phyloP scores from a whole-genome alignment of 2,113 vertebrate genomes.

The Climacteris rufus region DNA sequence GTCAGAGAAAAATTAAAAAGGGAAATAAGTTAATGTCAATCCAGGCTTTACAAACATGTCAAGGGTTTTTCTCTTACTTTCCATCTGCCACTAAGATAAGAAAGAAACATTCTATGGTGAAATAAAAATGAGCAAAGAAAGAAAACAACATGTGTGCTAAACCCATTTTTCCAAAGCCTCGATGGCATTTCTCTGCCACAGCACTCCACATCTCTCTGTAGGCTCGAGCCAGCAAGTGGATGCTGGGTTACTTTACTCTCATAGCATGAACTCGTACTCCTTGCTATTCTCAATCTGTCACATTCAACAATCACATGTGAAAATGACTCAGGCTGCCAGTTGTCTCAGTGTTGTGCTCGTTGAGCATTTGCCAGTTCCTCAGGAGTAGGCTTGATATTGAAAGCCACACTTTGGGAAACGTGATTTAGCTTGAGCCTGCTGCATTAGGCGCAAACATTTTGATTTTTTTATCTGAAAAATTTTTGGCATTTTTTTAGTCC shows the following conservation, averaged over 20 bases:
- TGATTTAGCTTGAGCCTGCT: background rate
- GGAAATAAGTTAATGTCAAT: background rate
- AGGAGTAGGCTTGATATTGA: slow-evolving; percentile 25
- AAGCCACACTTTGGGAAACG: background rate
- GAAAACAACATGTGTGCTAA: background rate
- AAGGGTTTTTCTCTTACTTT: background rate
- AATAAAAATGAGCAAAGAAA: slow-evolving; percentile 24
- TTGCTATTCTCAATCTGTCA: slow-evolving; percentile 60
- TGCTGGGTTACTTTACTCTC: slow-evolving; percentile 22
- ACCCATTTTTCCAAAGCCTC: background rate
- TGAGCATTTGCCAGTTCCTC: slow-evolving; percentile 58
- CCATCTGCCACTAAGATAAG: background rate
- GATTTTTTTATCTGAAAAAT: background rate
- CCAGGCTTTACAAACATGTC: background rate
- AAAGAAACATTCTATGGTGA: background rate
- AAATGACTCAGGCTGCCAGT: slow-evolving; percentile 53
- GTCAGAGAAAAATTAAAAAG: background rate
- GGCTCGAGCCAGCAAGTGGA: background rate
- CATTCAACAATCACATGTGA: slow-evolving; percentile 47
- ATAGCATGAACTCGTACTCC: slow-evolving; percentile 46
- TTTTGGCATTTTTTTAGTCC: background rate
- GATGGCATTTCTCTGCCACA: background rate
- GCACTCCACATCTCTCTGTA: background rate
- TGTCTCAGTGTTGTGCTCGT: slow-evolving; percentile 7
- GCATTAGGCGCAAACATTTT: background rate